Base-by-base conservation (phyloP, 2,797 vertebrate genomes). In the Tolypeutes matacus region DNA sequence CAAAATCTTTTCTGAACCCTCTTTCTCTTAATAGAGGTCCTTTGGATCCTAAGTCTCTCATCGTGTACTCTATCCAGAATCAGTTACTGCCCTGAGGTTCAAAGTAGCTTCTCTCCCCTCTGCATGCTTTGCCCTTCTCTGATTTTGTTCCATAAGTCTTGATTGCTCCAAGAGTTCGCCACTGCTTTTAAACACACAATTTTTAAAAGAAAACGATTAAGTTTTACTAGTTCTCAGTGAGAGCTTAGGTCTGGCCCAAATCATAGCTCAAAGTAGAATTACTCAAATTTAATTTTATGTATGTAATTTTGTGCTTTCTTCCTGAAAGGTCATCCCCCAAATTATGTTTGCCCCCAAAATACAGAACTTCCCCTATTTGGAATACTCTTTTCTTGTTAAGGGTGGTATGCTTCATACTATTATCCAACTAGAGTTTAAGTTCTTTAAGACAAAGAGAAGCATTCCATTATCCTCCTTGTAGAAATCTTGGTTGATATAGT, bases 211-310 rank as follows among this genome's bases (percentile, higher is more conserved):
- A 46, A 56, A 25, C 49, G 36, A 72, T 11, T 75, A 29, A n/a
- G 42, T 3, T 94, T 94, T 58, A 51, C 31, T 56, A 18, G 23
- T 67, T 95, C 49, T 73, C 70, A 89, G 6, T 12, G 34, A 42
- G 11, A 84, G 1, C 23, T 9, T 13, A 58, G 25, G 25, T 87
- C n/a, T 94, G 23, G 7, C 25, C 83, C 56, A 94, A 89, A 91
- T 81, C 20, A 62, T 29, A 46, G 12, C 12, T 34, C 69, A 29
- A 53, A 77, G 12, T 39, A 6, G 56, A 93, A 83, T 20, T 0
- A 31, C 76, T 96, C 58, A 49, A 65, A 51, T 72, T 91, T 83
- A 72, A 93, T 56, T 86, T 81, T 53, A 31, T 62, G 39, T 86
- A 94, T 46, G 25, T 51, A 89, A 93, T 58, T 72, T 83, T 34